Percentiles rank a stretch among this genome's conserved stretches.
These are phyloP conservation scores for Conus betulinus DNA, from an alignment of 1,140 invertebrate species.

Conservation along the genomic window DNA sequence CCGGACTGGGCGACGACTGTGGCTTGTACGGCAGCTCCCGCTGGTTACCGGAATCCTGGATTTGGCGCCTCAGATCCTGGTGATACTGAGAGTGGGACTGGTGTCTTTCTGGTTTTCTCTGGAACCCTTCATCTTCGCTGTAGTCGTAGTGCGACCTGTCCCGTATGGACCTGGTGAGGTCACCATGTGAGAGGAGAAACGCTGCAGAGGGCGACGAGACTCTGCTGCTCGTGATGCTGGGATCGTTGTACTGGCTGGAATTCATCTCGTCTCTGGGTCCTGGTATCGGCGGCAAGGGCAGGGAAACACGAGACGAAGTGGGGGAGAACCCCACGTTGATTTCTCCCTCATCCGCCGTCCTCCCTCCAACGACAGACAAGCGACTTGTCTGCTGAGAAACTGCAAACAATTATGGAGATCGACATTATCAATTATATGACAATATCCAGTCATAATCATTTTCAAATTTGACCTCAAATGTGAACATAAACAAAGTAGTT, in stretches of 20 bases:
- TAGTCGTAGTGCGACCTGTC: background rate
- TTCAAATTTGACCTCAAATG: too few species aligned
- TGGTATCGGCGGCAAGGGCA: constrained; percentile 23
- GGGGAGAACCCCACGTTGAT: background rate
- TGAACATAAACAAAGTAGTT: background rate
- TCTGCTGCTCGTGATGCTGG: background rate
- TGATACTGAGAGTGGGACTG: background rate
- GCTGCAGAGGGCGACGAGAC: background rate
- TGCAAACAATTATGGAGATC: background rate
- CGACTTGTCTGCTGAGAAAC: background rate
- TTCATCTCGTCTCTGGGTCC: background rate
- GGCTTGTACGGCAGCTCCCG: background rate
- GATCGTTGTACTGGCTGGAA: background rate
- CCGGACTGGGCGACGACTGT: background rate
- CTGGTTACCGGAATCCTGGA: background rate
- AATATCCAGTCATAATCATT: too few species aligned
- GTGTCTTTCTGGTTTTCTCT: background rate
- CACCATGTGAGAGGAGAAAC: background rate
- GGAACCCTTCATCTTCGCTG: background rate
- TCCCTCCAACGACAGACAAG: background rate
- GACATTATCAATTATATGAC: too few species aligned
- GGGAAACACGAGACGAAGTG: background rate
- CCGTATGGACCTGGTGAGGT: background rate
- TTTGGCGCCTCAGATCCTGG: background rate
- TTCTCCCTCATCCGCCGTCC: background rate